Evolutionary conservation across 2,797 vertebrate species (phyloP), one percentile per base, ranked within the genome.

Genomic region (Acanthopagrus latus): DNA sequence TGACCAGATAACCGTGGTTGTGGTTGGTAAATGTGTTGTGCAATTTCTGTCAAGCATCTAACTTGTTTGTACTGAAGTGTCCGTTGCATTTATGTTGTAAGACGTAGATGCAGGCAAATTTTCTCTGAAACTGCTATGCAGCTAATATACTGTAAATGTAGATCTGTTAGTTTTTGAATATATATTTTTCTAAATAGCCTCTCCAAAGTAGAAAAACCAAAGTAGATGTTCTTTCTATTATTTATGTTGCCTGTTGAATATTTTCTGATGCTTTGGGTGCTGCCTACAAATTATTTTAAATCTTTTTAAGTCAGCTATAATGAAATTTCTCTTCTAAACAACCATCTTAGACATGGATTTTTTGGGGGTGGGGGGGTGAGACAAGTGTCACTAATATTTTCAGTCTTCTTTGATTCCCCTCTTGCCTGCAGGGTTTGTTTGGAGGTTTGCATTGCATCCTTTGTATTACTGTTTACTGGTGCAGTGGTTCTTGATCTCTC

Each of bases 121-220:
- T 87, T 86, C 91, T 88, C 84, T 92, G 75, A 91, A 93, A 94
- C 93, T 94, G 93, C 93, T 94, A 94, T 94, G 92, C 94, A 95
- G 92, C 87, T 90, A 89, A 88, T 89, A 85, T 78, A 91, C 85
- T 88, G 88, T 87, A 91, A 90, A 85, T 90, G 80, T 91, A 90
- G 86, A 89, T 77, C 80, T 89, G 85, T 92, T 90, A 89, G 84
- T 89, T 89, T 93, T 92, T 91, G 68, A 88, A 91, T 84, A 88
- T 88, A 86, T 92, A 90, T 91, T 91, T 91, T 91, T 92, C 88
- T 92, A 89, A 91, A 78, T 86, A 86, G 75, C 83, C 72, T 86
- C 68, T 91, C 64, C 63, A 82, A 85, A 86, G 74, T 72, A 72
- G 80, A 89, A 90, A 86, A 89, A 86, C 76, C 71, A 86, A 86